Evolutionary conservation across 2,888 invertebrate genomes (phyloP).

Genomic region (Ephialtes manifestator): DNA sequence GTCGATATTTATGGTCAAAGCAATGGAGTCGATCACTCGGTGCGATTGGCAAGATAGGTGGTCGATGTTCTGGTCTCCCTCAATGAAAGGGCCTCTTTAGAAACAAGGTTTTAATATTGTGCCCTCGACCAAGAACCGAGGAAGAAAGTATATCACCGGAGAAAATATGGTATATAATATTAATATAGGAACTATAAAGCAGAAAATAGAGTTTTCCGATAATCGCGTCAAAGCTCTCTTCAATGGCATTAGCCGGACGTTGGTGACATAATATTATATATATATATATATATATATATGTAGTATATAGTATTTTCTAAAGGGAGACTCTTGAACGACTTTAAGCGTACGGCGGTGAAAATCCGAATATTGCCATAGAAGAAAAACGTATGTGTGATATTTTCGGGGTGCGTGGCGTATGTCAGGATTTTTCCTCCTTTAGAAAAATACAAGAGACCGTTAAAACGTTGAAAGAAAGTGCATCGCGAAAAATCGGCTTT

Average conservation of each 20-base stretch:
- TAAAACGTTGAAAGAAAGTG: not conserved
- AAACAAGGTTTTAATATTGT: slow-evolving; percentile 76
- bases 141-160: slow-evolving; percentile 1
- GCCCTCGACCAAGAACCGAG: slow-evolving; percentile 7
- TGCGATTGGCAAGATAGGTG: slow-evolving; percentile 1
- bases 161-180: slow-evolving; percentile 9
- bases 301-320: not conserved
- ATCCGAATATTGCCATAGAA: slow-evolving; percentile 68
- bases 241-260: slow-evolving; percentile 72
- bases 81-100: slow-evolving; percentile 48
- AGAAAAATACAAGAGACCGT: too few relatives aligned
- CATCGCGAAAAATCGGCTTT: not conserved
- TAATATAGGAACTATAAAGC: slow-evolving; percentile 28
- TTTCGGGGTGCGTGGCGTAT: slow-evolving; percentile 17
- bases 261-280: slow-evolving; percentile 26
- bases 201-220: slow-evolving; percentile 76
- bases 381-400: slow-evolving; percentile 68
- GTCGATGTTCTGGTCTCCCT: not conserved
- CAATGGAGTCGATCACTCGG: slow-evolving; percentile 9
- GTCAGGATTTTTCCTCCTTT: not conserved
- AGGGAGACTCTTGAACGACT: not conserved
- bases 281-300: not conserved
- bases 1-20: slow-evolving; percentile 77
- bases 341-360: not conserved
- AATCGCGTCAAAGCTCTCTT: slow-evolving; percentile 74